Percentiles rank a stretch among this genome's conserved stretches.
These are phyloP conservation scores for Chelidonichthys spinosus DNA, from an alignment of 2,797 vertebrate species.

Conservation along the genomic window DNA sequence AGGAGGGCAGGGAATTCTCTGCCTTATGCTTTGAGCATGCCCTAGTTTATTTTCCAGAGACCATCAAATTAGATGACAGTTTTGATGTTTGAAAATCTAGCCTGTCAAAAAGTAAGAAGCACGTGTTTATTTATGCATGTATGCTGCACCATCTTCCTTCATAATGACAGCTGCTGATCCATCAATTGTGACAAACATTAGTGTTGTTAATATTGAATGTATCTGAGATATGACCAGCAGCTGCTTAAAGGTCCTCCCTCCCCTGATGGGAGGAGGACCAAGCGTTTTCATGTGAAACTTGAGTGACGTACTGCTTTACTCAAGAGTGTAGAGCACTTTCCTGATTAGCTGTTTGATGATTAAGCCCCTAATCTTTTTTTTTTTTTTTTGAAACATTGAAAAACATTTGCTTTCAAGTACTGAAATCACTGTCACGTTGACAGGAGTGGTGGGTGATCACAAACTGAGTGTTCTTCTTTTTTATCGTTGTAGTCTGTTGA, in stretches of 20 bases:
- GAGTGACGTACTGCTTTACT: constrained; percentile 34
- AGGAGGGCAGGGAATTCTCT: constrained; percentile 53
- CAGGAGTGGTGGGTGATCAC: background rate
- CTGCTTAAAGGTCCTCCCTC: background rate
- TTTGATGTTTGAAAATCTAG: constrained; percentile 24
- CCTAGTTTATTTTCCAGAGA: constrained; percentile 60
- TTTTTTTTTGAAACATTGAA: constrained; percentile 6
- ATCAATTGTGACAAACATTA: constrained; percentile 1
- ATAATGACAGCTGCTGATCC: background rate
- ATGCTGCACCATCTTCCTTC: background rate
- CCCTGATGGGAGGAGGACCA: background rate
- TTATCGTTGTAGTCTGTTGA: background rate
- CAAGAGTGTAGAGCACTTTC: constrained; percentile 2
- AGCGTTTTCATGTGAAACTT: constrained; percentile 7
- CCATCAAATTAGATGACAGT: constrained; percentile 54
- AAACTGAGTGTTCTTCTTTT: background rate
- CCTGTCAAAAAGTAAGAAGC: constrained; percentile 10
- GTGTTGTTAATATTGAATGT: too few species aligned
- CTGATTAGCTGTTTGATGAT: constrained; percentile 8
- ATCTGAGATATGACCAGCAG: background rate
- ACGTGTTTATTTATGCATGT: constrained; percentile 24
- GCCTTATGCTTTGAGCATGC: constrained; percentile 48
- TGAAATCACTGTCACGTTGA: constrained; percentile 10
- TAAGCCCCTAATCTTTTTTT: background rate
- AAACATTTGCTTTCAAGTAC: background rate